Conservation (phyloP, 2,113 vertebrate genomes). For the Coturnix japonica region DNA sequence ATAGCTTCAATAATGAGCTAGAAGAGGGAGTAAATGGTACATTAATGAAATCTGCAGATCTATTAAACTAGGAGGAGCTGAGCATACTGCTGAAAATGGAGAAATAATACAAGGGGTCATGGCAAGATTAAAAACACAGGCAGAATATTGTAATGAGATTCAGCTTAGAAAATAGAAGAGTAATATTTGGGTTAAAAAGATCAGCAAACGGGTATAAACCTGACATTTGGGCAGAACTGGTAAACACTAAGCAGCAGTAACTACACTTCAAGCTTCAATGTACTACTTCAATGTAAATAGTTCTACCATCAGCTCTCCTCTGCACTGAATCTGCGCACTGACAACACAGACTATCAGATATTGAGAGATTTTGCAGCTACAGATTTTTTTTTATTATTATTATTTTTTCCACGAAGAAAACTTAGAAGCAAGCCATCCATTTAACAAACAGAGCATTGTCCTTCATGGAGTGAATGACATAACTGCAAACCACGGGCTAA, state of each 20-base stretch:
- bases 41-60: conserved; percentile 75
- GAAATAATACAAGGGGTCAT: conserved; percentile 61
- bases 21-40: conserved; percentile 71
- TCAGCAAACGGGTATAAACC: conserved; percentile 13
- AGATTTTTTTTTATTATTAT: neutral
- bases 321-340: neutral
- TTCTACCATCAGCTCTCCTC: neutral
- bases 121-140: conserved; percentile 46
- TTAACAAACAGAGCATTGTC: neutral
- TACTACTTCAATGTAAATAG: neutral
- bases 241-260: neutral
- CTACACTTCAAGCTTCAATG: neutral
- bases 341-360: neutral
- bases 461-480: conserved; percentile 19
- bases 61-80: conserved; percentile 73
- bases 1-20: conserved; percentile 71
- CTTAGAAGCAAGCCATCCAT: neutral
- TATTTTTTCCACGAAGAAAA: conserved; percentile 1
- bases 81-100: conserved; percentile 51
- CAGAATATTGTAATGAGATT: conserved; percentile 51
- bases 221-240: neutral
- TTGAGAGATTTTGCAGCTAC: neutral
- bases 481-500: neutral
- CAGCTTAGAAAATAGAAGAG: conserved; percentile 39
- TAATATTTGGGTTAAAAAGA: conserved; percentile 10